Evolutionary conservation across 2,113 vertebrate genomes (phyloP).

Genomic region (Silurus glanis): DNA sequence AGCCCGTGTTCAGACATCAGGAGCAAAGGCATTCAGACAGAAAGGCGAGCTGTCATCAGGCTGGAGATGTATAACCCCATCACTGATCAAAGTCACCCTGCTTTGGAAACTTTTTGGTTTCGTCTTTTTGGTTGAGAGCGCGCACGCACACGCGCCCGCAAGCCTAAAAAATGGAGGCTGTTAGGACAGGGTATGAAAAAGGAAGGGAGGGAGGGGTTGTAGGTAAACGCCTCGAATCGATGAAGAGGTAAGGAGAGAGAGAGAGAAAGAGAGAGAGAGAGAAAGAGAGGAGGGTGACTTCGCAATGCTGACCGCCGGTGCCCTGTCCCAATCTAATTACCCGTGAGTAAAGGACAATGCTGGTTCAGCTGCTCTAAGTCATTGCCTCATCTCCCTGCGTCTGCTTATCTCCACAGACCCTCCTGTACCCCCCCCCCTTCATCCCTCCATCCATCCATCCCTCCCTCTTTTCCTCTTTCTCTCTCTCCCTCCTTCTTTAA

Average conservation of each 20-base stretch:
- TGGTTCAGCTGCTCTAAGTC: conserved; percentile 78
- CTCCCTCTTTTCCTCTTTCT: too few relatives aligned
- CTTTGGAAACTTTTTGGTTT: conserved; percentile 34
- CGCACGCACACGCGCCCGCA: neutral
- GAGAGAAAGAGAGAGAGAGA: conserved; percentile 28
- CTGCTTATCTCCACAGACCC: conserved; percentile 77
- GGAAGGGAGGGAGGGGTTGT: neutral
- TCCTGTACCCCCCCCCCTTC: conserved; percentile 62
- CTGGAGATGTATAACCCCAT: conserved; percentile 47
- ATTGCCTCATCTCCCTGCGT: conserved; percentile 69
- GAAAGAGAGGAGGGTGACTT: conserved; percentile 35
- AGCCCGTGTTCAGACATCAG: neutral
- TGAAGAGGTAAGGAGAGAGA: conserved; percentile 9
- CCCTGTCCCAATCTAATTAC: conserved; percentile 76
- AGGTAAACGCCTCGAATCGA: neutral
- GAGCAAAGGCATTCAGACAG: conserved; percentile 19
- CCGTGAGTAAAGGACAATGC: conserved; percentile 77
- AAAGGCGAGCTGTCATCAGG: conserved; percentile 43
- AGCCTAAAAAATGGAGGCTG: neutral
- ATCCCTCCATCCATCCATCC: neutral
- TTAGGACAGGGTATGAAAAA: neutral
- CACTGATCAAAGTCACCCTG: conserved; percentile 52
- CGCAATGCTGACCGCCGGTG: conserved; percentile 65
- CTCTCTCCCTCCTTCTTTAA: conserved; percentile 11
- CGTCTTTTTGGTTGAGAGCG: neutral